Percentiles rank a stretch among this genome's conserved stretches.
These are phyloP conservation scores for Psittacula cyanocephala DNA, from an alignment of 2,113 vertebrate genomes.

Conservation along the genomic window DNA sequence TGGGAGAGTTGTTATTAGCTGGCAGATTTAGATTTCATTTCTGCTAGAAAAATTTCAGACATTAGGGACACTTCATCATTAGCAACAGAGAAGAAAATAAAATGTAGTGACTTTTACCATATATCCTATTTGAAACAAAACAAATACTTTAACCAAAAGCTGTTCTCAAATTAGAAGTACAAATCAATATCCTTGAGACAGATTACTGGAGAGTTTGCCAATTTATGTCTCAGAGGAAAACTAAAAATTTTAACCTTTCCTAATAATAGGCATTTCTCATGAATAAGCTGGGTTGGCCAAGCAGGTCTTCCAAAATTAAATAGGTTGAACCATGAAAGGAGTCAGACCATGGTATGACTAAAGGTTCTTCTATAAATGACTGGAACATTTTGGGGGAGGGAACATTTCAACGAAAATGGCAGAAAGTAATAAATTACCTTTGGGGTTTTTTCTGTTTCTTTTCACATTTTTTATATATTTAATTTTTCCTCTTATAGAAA, in stretches of 20 bases:
- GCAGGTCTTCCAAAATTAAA: neutral
- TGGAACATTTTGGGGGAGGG: neutral
- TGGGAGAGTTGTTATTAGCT: conserved; percentile 17
- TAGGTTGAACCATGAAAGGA: neutral
- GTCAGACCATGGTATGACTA: neutral
- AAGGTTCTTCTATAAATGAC: neutral
- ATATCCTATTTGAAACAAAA: neutral
- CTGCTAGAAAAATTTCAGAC: conserved; percentile 9
- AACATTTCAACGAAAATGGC: neutral
- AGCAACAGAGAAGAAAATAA: conserved; percentile 24
- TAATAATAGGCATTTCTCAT: neutral
- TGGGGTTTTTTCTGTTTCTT: accelerated
- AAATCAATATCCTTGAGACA: neutral
- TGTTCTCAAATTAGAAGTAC: neutral
- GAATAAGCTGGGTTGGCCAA: neutral
- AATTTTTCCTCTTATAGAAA: neutral
- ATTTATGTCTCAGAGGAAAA: neutral
- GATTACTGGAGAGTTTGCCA: neutral
- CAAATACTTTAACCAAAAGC: neutral
- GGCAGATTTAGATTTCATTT: conserved; percentile 34
- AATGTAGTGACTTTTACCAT: neutral
- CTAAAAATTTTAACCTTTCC: neutral
- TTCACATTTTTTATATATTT: neutral
- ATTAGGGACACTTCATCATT: neutral
- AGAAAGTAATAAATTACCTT: neutral